Conservation (phyloP, 2,113 vertebrate genomes). For the Oncorhynchus kisutch region DNA sequence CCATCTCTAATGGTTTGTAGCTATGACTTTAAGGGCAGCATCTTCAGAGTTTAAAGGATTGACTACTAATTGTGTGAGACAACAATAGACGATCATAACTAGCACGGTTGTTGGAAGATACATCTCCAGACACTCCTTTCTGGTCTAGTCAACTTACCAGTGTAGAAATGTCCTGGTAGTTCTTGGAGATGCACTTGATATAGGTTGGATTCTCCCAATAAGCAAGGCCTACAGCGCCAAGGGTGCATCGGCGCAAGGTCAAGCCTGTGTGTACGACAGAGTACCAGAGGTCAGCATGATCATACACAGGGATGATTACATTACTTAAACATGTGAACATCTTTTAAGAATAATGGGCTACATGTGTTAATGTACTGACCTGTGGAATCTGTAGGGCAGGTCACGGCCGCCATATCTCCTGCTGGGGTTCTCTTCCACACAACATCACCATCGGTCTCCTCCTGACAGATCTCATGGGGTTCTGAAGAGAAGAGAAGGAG, state of each 20-base stretch:
- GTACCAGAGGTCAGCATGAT: background rate
- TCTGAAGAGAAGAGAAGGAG: conserved; percentile 67
- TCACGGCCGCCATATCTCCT: conserved; percentile 83
- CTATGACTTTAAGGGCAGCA: background rate
- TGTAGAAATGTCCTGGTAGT: conserved; percentile 90
- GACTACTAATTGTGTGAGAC: background rate
- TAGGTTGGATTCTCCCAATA: conserved; percentile 95
- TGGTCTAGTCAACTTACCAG: conserved; percentile 76
- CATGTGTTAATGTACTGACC: conserved; percentile 67
- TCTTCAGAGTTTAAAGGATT: background rate
- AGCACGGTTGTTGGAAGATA: background rate
- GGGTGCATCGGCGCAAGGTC: conserved; percentile 86
- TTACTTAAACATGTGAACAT: background rate
- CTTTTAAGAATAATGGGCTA: background rate
- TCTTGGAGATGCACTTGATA: conserved; percentile 91
- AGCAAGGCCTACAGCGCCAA: conserved; percentile 92
- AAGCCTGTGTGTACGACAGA: conserved; percentile 73
- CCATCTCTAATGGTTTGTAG: background rate
- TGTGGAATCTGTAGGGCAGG: conserved; percentile 89
- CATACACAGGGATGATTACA: background rate
- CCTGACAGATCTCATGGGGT: conserved; percentile 92
- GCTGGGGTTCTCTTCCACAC: conserved; percentile 92
- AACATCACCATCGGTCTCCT: conserved; percentile 81
- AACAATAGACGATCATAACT: background rate
- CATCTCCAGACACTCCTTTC: background rate